A percentile compares a stretch with the other conserved stretches of the same genome.
Evolutionary conservation across 2,797 vertebrate species (phyloP).

Genomic region (Aselliscus stoliczkanus): DNA sequence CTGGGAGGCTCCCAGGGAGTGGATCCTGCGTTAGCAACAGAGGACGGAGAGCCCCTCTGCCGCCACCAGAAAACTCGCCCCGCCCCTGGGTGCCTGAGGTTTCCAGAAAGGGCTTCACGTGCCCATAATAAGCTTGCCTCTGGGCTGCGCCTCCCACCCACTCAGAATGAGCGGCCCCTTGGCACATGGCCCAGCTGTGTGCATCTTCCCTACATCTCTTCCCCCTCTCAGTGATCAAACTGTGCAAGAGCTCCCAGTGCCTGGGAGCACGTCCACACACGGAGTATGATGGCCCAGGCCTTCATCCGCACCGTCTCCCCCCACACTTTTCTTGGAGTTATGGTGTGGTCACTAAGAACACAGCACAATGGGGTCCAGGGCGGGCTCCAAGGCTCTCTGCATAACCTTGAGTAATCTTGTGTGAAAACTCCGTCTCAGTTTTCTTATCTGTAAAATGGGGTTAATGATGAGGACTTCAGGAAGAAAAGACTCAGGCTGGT

Average conservation of each 20-base stretch:
- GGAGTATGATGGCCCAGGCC: rapidly evolving
- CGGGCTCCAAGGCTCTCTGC: not conserved
- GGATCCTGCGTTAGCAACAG: not conserved
- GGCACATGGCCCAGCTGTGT: rapidly evolving
- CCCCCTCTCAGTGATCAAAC: not conserved
- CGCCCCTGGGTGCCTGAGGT: not conserved
- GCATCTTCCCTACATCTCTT: not conserved
- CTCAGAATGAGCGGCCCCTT: not conserved
- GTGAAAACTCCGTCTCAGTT: not conserved
- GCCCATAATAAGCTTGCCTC: not conserved
- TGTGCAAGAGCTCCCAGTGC: not conserved
- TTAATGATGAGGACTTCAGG: not conserved
- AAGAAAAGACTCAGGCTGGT: not conserved
- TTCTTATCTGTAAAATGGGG: not conserved
- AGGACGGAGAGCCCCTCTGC: not conserved
- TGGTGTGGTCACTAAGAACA: too few species aligned
- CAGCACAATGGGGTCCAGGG: too few species aligned
- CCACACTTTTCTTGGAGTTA: rapidly evolving
- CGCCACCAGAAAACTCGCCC: not conserved
- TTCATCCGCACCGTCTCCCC: too few species aligned
- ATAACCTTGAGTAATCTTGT: not conserved
- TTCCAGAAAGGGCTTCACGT: not conserved
- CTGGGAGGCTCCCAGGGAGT: not conserved
- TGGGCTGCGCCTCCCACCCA: not conserved
- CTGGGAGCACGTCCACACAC: not conserved